Evolutionary conservation across 2,888 invertebrate genomes (phyloP), one percentile per base, ranked within the genome.

Genomic region (Parelbella ahira): DNA sequence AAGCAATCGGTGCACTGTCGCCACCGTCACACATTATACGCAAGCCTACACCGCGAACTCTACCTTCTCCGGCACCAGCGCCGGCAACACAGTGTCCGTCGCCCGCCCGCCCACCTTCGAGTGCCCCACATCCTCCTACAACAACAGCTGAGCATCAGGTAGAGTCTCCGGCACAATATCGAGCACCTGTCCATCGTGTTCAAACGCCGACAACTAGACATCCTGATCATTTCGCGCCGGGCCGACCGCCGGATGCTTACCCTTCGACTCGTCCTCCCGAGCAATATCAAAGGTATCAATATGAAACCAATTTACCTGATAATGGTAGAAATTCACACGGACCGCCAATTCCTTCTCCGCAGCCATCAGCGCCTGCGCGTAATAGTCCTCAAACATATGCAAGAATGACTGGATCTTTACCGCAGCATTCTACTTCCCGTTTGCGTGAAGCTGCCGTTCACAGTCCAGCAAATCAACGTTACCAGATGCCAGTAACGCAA

Each of bases 1-100:
- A 86, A 24, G 54, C 71, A 1, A 61, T 58, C 10, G 80, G 68
- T 23, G 74, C 79, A 2, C 66, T 82, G n/a, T 84, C 88, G 4
- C 87, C 88, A 12, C 86, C 89, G 0, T 78, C 88, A 9, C 88
- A 88, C 50, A 78, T 88, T 21, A 88, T 88, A 51, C 81, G 82
- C 36, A 88, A 87, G 51, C 89, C 78, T 12, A 69, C 69, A 36
- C 63, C 68, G 37, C 72, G 67, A 51, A 58, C 69, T 43, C 60
- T 72, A 37, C 78, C 76, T 0, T 82, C 82, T 8, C 88, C 87
- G 4, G 83, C 87, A 12, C 74, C 78, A 2, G 76, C 79, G 1
- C 79, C 81, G 6, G 70, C 63, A 2, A 63, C 55, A 23, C 59
- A 58, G 1, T 55, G 61, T 47, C 67, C 68, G 12, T 67, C 61